Base-by-base conservation (phyloP, 1,140 invertebrate species). In the Papilio machaon region DNA sequence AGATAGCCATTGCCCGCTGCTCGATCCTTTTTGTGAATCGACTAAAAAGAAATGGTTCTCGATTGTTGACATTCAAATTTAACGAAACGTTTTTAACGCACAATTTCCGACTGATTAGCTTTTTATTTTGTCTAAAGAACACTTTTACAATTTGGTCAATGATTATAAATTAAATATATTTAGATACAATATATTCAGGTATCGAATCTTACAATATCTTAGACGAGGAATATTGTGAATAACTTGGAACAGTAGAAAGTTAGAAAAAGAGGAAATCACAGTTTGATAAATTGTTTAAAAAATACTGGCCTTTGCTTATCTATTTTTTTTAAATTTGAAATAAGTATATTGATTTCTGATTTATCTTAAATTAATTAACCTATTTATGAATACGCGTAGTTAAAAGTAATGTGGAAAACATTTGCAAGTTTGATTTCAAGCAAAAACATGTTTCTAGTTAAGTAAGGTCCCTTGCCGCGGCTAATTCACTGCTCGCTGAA, bases 61-160 rank as follows among this genome's bases (percentile, higher is more conserved):
- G 64, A 35, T 70, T 70, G 15, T 70, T 11, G 30, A 70, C 64
- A 70, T 70, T 70, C 64, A 70, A 70, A 70, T 70, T 70, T 30
- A 70, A 70, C 35, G 64, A 38, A 70, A 70, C 64, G 30, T 15
- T 70, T 35, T 70, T 70, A 70, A 70, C 30, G 64, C 30, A 70
- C 64, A 70, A 70, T 70, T 70, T 70, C 23, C 64, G 30, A 70
- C 15, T 70, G 64, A 70, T 70, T 70, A 5, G 13, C 15, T 30
- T 70, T 70, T 70, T 60, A 60, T 70, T 70, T 35, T 5, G 7
- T 35, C 23, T 4, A 70, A 35, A 70, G 64, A 70, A 15, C 64
- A 23, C 30, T 70, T 15, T 35, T 35, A 15, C 1, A 70, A 70
- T 70, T 13, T 70, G 13, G 23, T 13, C 17, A 70, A 70, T 70